Evolutionary conservation across 1,140 invertebrate species (phyloP).

Genomic region (Oedothorax gibbosus): DNA sequence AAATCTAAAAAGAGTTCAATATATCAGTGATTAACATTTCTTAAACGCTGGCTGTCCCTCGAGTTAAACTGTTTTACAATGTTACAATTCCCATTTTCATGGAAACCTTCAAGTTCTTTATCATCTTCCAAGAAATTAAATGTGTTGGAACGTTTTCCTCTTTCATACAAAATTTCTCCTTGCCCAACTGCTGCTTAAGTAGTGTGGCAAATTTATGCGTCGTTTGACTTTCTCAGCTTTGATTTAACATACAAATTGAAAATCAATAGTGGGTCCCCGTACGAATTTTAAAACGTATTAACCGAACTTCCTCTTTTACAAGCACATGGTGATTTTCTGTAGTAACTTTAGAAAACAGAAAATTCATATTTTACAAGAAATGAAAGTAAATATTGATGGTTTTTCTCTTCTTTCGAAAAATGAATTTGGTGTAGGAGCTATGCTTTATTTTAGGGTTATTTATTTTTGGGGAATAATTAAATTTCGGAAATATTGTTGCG

Average conservation of each 20-base stretch:
- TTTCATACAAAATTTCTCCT: constrained; percentile 21
- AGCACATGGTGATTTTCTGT: constrained; percentile 24
- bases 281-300: constrained; percentile 39
- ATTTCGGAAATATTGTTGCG: no score
- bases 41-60: no score
- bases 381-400: no score
- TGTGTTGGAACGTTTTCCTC: neutral
- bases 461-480: no score
- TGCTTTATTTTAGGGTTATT: no score
- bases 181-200: constrained; percentile 6
- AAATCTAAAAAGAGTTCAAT: no score
- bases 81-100: neutral
- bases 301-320: constrained; percentile 14
- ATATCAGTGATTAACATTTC: no score
- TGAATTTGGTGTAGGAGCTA: no score
- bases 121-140: constrained; percentile 23
- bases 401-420: no score
- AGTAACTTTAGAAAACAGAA: neutral
- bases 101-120: constrained; percentile 4
- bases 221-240: constrained; percentile 44
- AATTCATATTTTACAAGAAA: no score
- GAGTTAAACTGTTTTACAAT: neutral
- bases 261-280: constrained; percentile 36
- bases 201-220: constrained; percentile 44
- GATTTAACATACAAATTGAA: constrained; percentile 57